A percentile compares a stretch with the other conserved stretches of the same genome.
Evolutionary conservation across 2,888 invertebrate species (phyloP).

Genomic region (Leucophenga montana): DNA sequence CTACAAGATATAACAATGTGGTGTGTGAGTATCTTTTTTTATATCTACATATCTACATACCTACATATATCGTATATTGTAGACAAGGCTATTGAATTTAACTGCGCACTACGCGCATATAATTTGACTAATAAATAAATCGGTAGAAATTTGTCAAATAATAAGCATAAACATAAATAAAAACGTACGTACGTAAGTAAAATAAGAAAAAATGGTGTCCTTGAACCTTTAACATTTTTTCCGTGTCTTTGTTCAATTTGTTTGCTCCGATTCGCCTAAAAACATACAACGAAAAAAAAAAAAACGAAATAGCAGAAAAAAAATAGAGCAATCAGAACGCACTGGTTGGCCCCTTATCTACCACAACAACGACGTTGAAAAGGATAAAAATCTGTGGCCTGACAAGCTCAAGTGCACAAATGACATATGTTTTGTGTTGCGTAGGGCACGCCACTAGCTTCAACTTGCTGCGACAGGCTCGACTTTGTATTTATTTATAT

Average conservation of each 20-base stretch:
- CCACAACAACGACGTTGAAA: not conserved
- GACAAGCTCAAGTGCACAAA: slow-evolving; percentile 37
- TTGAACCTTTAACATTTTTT: slow-evolving; percentile 48
- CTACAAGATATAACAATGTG: no score
- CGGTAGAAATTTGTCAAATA: slow-evolving; percentile 26
- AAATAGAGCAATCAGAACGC: not conserved
- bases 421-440: slow-evolving; percentile 48
- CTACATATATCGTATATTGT: no score
- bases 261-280: not conserved
- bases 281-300: slow-evolving; percentile 36
- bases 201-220: slow-evolving; percentile 46
- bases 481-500: no score
- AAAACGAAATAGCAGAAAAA: slow-evolving; percentile 9
- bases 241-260: not conserved
- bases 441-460: not conserved
- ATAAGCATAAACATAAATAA: slow-evolving; percentile 30
- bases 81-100: slow-evolving; percentile 3
- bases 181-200: slow-evolving; percentile 1
- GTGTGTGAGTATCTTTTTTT: no score
- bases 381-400: slow-evolving; percentile 16
- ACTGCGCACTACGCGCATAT: slow-evolving; percentile 12
- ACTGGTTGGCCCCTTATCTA: no score
- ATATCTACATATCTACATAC: no score
- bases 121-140: slow-evolving; percentile 31
- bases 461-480: no score